Conservation (phyloP, 2,113 vertebrate genomes). For the Malurus melanocephalus region DNA sequence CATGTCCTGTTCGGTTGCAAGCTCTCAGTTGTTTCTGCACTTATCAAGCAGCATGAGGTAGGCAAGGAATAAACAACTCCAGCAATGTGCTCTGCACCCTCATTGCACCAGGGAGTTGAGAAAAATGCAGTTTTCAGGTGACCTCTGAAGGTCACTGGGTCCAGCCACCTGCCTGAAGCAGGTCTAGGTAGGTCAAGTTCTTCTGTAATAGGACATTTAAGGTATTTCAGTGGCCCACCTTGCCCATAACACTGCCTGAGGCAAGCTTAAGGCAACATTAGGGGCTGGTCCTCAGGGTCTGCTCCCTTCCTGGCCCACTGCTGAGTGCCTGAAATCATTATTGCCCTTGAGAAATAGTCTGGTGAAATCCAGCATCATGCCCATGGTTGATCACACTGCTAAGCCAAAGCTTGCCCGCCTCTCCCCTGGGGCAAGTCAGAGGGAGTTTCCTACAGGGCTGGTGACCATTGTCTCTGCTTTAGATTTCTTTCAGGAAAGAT, state of each 20-base stretch:
- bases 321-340: background rate
- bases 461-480: background rate
- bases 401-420: rapidly evolving
- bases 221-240: background rate
- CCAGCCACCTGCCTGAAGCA: background rate
- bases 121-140: background rate
- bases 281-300: background rate
- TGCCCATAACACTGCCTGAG: rapidly evolving
- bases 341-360: background rate
- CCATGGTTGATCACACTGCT: rapidly evolving
- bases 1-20: background rate
- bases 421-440: rapidly evolving
- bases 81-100: background rate
- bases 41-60: background rate
- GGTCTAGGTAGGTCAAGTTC: background rate
- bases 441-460: background rate
- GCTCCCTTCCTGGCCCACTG: background rate
- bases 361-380: background rate
- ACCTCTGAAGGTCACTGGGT: background rate
- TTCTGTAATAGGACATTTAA: background rate
- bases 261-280: background rate
- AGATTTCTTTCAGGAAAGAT: background rate
- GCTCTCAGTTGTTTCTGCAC: background rate
- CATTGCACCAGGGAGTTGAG: background rate
- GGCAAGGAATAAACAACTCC: background rate